Base-by-base conservation (phyloP, 2,888 invertebrate genomes). In the Ceraclea dissimilis region DNA sequence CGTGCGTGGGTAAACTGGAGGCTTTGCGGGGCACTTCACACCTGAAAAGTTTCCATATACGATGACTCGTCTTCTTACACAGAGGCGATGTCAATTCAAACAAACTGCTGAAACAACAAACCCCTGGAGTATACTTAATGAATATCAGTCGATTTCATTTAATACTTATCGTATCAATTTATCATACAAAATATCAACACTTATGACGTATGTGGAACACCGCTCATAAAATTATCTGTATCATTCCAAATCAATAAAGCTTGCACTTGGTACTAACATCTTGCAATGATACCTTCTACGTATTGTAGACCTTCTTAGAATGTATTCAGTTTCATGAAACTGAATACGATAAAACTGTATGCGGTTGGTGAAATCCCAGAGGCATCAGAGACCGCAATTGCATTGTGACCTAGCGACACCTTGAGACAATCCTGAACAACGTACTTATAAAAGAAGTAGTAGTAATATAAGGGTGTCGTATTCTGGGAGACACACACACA, bases 31-130 rank as follows among this genome's bases (percentile, higher is more conserved):
- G 54, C 57, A 52, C 47, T 53, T 49, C 50, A 73, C 71, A 71
- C 70, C 76, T 77, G 75, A 76, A 77, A 77, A 77, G 76, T 77
- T 49, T 20, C 39, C 39, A n/a, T 13, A 13, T 4, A 39, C 13
- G 39, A 39, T 39, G 39, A 39, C 13, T 39, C 39, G 39, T 39
- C 39, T 39, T 39, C 13, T 5, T 5, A 16, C 13, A 39, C 39
- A 39, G 39, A 16, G 39, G 39, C 39, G 39, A 39, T 13, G 13
- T 39, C 39, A 16, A 39, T 13, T 6, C 4, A 26, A 39, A 16
- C 31, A 31, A 31, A 31, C 31, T 11, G 31, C 6, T 8, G 31
- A 31, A 6, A 31, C 31, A 11, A n/a, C n/a, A n/a, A n/a, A n/a
- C n/a, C n/a, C n/a, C n/a, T n/a, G n/a, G n/a, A n/a, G n/a, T n/a